A percentile compares a stretch with the other conserved stretches of the same genome.
Conservation (phyloP, 1,140 invertebrate genomes). For the Drosophila simulans region DNA sequence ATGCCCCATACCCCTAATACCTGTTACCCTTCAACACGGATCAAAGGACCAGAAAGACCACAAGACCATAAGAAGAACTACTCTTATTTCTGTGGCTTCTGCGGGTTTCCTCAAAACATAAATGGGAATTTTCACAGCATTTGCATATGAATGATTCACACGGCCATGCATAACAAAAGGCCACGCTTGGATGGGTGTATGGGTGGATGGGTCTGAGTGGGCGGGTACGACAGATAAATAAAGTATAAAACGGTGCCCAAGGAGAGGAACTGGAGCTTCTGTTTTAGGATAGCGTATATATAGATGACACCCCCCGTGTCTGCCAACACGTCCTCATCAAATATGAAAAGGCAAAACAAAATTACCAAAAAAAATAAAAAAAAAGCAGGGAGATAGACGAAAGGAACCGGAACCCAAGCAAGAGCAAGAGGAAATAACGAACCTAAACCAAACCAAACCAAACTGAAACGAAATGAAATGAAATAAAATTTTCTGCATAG, state of each 20-base stretch:
- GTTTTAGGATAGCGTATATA: constrained; percentile 7
- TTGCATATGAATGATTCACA: constrained; percentile 74
- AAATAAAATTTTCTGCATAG: constrained; percentile 47
- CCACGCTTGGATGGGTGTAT: background rate
- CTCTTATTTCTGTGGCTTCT: background rate
- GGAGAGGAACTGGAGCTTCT: background rate
- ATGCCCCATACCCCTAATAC: background rate
- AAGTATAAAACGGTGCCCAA: constrained; percentile 26
- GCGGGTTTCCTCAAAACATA: constrained; percentile 35
- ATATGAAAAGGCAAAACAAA: constrained; percentile 64
- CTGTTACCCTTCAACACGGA: background rate
- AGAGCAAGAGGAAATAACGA: constrained; percentile 5
- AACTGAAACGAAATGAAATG: constrained; percentile 32
- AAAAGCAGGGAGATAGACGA: constrained; percentile 14
- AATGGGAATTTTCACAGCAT: constrained; percentile 68
- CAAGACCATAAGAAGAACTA: background rate
- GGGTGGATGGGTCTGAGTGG: too few species aligned
- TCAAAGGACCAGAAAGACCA: background rate
- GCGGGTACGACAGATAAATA: constrained; percentile 38
- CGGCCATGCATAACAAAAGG: constrained; percentile 57
- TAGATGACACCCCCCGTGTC: background rate
- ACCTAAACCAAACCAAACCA: constrained; percentile 12
- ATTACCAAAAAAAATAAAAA: constrained; percentile 35
- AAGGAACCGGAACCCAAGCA: constrained; percentile 11
- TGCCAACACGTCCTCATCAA: constrained; percentile 58